Conservation (phyloP, 2,797 vertebrate species). For the Macropodus opercularis region DNA sequence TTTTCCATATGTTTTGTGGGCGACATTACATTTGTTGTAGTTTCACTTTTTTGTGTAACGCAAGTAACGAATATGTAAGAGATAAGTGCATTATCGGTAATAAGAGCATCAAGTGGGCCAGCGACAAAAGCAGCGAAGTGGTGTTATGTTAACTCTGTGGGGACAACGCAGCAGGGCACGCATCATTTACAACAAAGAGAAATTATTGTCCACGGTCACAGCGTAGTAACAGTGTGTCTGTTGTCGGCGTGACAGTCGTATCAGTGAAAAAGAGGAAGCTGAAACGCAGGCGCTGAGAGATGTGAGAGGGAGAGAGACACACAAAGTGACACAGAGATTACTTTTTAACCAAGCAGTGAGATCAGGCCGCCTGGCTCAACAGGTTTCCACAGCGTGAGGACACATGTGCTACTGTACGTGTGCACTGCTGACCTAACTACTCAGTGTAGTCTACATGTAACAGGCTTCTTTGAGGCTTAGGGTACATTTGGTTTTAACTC, state of each 20-base stretch:
- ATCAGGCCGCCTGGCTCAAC: conserved; percentile 63
- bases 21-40: too few relatives aligned
- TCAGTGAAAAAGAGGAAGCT: conserved; percentile 2
- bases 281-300: conserved; percentile 1
- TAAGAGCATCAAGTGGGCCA: conserved; percentile 10
- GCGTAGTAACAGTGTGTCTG: conserved; percentile 1
- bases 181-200: conserved; percentile 22
- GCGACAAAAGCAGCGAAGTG: conserved; percentile 35
- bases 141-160: conserved; percentile 12
- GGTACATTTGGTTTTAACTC: background rate
- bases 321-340: conserved; percentile 60
- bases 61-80: too few relatives aligned
- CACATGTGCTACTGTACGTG: conserved; percentile 33
- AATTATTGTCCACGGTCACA: conserved; percentile 8
- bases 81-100: conserved; percentile 38
- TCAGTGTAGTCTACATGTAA: background rate
- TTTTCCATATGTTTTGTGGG: too few relatives aligned
- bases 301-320: background rate
- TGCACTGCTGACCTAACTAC: background rate
- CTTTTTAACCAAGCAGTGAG: conserved; percentile 71
- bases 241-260: background rate
- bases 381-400: conserved; percentile 37
- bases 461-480: background rate
- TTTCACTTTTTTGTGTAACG: too few relatives aligned
- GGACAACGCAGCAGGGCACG: conserved; percentile 7